Evolutionary conservation across 2,797 vertebrate species (phyloP).

Genomic region (Argya squamiceps): DNA sequence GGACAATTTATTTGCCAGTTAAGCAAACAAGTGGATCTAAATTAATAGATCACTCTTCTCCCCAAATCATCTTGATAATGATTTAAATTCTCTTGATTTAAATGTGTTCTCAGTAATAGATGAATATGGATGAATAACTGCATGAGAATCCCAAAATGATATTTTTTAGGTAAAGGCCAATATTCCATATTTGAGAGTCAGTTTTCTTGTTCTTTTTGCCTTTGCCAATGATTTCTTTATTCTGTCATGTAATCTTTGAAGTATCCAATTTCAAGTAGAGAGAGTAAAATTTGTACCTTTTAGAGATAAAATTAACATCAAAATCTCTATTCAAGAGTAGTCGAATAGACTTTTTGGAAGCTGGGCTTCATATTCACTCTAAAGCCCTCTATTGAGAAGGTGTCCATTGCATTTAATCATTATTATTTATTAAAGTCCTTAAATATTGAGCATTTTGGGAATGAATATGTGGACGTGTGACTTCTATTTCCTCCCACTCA

Average conservation of each 20-base stretch:
- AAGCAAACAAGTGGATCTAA: not conserved
- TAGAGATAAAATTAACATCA: not conserved
- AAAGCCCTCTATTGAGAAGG: not conserved
- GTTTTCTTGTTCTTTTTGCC: not conserved
- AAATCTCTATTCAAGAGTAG: not conserved
- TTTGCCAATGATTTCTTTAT: not conserved
- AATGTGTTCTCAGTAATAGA: not conserved
- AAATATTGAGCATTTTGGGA: not conserved
- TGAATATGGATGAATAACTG: not conserved
- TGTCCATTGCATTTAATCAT: not conserved
- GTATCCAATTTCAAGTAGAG: not conserved
- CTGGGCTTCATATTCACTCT: not conserved
- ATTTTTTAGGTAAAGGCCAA: not conserved
- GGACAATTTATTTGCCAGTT: not conserved
- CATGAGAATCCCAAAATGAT: not conserved
- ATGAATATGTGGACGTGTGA: not conserved
- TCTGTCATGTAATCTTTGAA: not conserved
- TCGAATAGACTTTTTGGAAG: not conserved
- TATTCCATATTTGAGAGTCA: not conserved
- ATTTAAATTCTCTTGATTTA: not conserved
- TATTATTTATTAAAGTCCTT: not conserved
- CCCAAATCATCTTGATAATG: not conserved
- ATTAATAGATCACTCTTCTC: not conserved
- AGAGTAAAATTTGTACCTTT: not conserved
- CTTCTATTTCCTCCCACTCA: not conserved